Conservation (phyloP, 1,140 invertebrate genomes). For the Drosophila rhopaloa region DNA sequence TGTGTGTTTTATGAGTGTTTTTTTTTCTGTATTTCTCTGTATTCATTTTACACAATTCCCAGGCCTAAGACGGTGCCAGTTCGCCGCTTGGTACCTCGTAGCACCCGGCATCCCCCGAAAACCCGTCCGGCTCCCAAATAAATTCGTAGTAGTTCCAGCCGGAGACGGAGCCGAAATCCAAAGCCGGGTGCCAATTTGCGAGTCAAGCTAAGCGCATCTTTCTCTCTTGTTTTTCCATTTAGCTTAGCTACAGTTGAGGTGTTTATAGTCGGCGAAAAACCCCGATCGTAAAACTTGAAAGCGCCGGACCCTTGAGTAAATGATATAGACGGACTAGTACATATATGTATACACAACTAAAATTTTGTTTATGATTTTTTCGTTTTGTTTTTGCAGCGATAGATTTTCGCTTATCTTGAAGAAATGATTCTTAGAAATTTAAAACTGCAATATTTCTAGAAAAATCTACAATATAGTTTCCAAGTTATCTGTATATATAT, state of each 20-base stretch:
- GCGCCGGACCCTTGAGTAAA: conserved; percentile 2
- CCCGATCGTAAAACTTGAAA: conserved; percentile 30
- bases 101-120: conserved; percentile 15
- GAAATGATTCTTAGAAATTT: too few relatives aligned
- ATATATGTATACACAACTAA: not conserved
- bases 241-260: conserved; percentile 6
- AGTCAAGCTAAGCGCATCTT: conserved; percentile 46
- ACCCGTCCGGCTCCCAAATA: conserved; percentile 19
- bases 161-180: conserved; percentile 36
- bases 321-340: not conserved
- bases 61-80: conserved; percentile 68
- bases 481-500: too few relatives aligned
- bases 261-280: conserved; percentile 29
- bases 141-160: conserved; percentile 40
- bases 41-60: conserved; percentile 64
- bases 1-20: conserved; percentile 22
- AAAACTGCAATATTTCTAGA: too few relatives aligned
- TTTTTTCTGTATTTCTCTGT: conserved; percentile 9
- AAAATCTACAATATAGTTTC: too few relatives aligned
- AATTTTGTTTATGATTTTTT: not conserved
- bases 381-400: not conserved
- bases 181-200: conserved; percentile 51
- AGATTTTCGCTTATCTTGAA: too few relatives aligned
- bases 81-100: conserved; percentile 59
- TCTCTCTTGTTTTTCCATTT: conserved; percentile 19